These are phyloP conservation scores for Ditula angustiorana DNA, from an alignment of 2,888 invertebrate genomes.

Conservation along the genomic window DNA sequence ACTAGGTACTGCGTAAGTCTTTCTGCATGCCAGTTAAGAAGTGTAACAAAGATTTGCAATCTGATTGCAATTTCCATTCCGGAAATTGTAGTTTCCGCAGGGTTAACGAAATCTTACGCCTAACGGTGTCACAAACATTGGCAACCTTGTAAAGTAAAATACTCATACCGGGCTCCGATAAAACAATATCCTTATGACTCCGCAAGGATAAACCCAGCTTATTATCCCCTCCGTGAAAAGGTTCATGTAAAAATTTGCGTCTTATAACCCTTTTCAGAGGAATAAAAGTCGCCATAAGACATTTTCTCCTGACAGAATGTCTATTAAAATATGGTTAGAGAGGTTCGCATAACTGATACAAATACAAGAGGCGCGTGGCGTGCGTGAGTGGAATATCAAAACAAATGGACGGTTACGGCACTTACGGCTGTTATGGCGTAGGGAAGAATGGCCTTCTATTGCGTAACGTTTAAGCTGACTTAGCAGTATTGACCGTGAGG, in stretches of 20 bases:
- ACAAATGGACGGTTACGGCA: conserved; percentile 46
- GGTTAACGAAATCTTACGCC: too few species aligned
- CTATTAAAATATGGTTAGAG: conserved; percentile 37
- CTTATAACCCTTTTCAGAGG: conserved; percentile 8
- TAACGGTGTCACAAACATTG: neutral
- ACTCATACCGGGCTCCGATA: neutral
- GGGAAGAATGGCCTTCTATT: conserved; percentile 43
- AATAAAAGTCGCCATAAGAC: conserved; percentile 32
- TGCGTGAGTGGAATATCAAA: conserved; percentile 49
- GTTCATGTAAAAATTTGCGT: neutral
- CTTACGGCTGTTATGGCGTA: conserved; percentile 20
- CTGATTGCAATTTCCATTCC: too few species aligned
- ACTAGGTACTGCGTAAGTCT: too few species aligned
- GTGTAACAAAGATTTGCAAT: too few species aligned
- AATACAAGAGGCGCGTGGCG: conserved; percentile 36
- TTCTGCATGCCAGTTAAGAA: too few species aligned
- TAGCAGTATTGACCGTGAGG: conserved; percentile 24
- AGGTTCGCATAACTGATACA: conserved; percentile 35
- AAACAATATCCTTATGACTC: neutral
- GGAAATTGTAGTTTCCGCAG: too few species aligned
- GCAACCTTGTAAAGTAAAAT: neutral
- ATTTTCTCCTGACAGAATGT: conserved; percentile 22
- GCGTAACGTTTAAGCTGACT: conserved; percentile 28
- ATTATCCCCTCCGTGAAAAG: neutral
- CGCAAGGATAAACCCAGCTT: neutral